Base-by-base conservation (phyloP, 2,888 invertebrate genomes). In the Drosophila planitibia region DNA sequence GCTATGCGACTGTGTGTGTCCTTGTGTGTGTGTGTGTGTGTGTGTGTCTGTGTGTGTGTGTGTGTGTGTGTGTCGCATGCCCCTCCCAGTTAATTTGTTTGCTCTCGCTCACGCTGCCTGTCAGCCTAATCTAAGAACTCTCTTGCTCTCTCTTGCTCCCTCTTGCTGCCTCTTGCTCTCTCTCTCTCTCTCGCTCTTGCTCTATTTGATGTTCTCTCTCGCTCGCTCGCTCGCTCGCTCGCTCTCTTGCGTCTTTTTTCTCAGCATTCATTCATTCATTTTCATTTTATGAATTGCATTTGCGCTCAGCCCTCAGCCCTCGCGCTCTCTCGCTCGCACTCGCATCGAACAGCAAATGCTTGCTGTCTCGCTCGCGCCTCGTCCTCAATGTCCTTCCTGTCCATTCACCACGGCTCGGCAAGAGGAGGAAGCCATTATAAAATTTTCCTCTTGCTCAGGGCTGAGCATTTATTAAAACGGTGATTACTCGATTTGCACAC, bases 81-180 rank as follows among this genome's bases (percentile, higher is more conserved):
- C 89, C 89, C 89, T 89, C 89, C 89, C 91, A 86, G 89, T 89
- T 90, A 89, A 89, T 90, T 91, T 90, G 37, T 61, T 78, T 57
- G 62, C 66, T 82, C 83, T 80, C 75, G 79, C 84, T 79, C 64
- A 66, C 70, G 32, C 74, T 32, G 51, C 44, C 63, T 30, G 28
- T 19, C 51, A 51, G 51, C 41, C 65, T 70, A 67, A 67, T 67
- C 67, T 58, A 39, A n/a, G 49, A 25, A 6, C 32, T 59, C 59
- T 57, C 79, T 54, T 47, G 57, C 64, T 73, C 68, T 57, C 60
- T 55, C 61, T 65, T 28, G 53, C 37, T 55, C 41, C 30, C 49
- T 57, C 30, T 44, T 52, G 25, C 69, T 65, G 0, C 30, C 49
- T 57, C 28, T 44, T 52, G 25, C 64, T 54, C 69, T 70, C 60